These are phyloP conservation scores for Cheirogaleus major DNA, from an alignment of 2,797 vertebrate genomes.

Conservation along the genomic window DNA sequence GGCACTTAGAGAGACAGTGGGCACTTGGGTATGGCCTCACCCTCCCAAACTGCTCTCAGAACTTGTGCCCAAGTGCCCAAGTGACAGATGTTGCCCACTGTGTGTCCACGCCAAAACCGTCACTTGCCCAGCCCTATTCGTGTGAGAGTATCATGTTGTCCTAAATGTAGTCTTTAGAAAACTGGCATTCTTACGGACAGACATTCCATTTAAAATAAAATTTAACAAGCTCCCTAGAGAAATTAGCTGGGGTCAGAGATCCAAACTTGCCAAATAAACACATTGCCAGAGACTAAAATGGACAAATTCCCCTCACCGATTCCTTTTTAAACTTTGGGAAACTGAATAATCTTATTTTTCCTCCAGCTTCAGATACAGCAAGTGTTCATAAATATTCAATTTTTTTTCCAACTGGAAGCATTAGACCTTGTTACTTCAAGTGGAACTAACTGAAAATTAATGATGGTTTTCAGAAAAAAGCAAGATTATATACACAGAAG, in stretches of 20 bases:
- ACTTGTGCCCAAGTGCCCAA: neutral
- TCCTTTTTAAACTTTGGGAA: neutral
- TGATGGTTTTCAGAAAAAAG: constrained; percentile 88
- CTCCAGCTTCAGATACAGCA: constrained; percentile 54
- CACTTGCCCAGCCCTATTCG: fast-evolving
- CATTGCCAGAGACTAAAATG: constrained; percentile 45
- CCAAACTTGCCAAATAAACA: constrained; percentile 66
- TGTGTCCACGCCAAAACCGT: fast-evolving
- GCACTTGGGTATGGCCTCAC: fast-evolving
- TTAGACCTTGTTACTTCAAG: constrained; percentile 87
- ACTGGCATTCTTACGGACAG: constrained; percentile 2
- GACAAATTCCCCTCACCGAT: neutral
- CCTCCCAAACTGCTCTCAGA: neutral
- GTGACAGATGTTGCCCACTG: fast-evolving
- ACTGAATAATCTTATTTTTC: constrained; percentile 66
- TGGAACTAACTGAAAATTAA: constrained; percentile 93
- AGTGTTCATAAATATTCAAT: constrained; percentile 91
- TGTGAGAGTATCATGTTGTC: neutral
- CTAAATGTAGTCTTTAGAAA: neutral
- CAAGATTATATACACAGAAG: constrained; percentile 87
- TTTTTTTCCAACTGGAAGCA: constrained; percentile 86
- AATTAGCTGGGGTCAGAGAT: constrained; percentile 67
- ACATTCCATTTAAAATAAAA: constrained; percentile 49
- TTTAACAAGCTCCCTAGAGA: constrained; percentile 70
- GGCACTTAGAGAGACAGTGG: fast-evolving